These are phyloP conservation scores for Apteryx mantelli DNA, from an alignment of 2,113 vertebrate genomes.

Conservation along the genomic window DNA sequence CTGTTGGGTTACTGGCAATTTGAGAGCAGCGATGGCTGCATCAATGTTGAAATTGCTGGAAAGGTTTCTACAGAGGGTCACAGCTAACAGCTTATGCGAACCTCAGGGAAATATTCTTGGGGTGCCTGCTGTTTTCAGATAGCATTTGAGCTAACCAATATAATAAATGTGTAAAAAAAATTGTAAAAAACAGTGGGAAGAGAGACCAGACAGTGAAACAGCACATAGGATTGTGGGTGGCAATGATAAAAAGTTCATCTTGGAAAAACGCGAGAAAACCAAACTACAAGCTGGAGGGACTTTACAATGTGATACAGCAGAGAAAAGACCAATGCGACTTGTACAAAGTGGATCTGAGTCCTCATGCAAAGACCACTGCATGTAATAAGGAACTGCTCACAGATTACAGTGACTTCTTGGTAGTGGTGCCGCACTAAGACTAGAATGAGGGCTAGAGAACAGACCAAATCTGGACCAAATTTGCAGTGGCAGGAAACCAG, in stretches of 20 bases:
- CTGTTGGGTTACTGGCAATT: neutral
- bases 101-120: neutral
- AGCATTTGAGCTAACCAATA: neutral
- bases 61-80: neutral
- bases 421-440: neutral
- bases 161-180: neutral
- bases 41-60: neutral
- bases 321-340: neutral
- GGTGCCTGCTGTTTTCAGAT: neutral
- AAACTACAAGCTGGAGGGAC: neutral
- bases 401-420: neutral
- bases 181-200: neutral
- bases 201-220: slow-evolving; percentile 2
- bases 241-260: neutral
- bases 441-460: neutral
- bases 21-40: neutral
- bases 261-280: neutral
- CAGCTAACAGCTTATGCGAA: neutral
- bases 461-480: neutral
- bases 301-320: neutral
- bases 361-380: neutral
- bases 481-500: neutral
- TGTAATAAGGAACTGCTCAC: neutral
- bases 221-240: neutral
- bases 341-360: neutral